These are phyloP conservation scores for Tor tambroides DNA, from an alignment of 2,113 vertebrate species.

Conservation along the genomic window DNA sequence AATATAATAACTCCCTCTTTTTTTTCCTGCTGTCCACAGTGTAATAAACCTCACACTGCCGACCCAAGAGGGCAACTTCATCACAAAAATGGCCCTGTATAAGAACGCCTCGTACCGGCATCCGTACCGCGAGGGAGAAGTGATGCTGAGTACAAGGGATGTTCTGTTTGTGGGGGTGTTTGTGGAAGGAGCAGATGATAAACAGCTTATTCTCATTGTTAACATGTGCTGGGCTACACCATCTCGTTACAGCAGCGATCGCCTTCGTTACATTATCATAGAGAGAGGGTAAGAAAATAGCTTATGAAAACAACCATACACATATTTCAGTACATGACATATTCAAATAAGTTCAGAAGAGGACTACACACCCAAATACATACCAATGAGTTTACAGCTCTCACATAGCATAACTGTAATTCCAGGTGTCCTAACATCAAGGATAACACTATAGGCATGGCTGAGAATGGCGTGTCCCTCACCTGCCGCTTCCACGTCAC, in stretches of 20 bases:
- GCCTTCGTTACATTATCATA: slow-evolving; percentile 97
- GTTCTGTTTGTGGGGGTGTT: slow-evolving; percentile 94
- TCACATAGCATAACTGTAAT: not conserved
- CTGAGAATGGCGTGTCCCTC: slow-evolving; percentile 92
- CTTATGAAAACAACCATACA: not conserved
- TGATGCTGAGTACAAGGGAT: slow-evolving; percentile 93
- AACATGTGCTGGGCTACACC: slow-evolving; percentile 99
- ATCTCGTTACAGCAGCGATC: slow-evolving; percentile 91
- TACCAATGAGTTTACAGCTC: not conserved
- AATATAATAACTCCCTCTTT: not conserved
- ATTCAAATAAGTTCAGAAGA: not conserved
- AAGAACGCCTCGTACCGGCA: slow-evolving; percentile 95
- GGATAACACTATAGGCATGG: slow-evolving; percentile 97
- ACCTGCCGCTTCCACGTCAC: slow-evolving; percentile 98
- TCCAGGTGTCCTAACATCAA: slow-evolving; percentile 96
- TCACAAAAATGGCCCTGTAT: slow-evolving; percentile 98
- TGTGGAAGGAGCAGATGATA: slow-evolving; percentile 91
- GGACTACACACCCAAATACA: not conserved
- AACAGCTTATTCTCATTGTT: slow-evolving; percentile 92
- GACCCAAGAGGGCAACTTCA: slow-evolving; percentile 96
- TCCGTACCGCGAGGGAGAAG: slow-evolving; percentile 93
- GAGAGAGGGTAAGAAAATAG: slow-evolving; percentile 84
- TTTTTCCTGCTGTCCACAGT: slow-evolving; percentile 65
- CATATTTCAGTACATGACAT: not conserved
- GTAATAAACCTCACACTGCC: slow-evolving; percentile 97